Evolutionary conservation across 2,113 vertebrate genomes (phyloP).

Genomic region (Engraulis encrasicolus): DNA sequence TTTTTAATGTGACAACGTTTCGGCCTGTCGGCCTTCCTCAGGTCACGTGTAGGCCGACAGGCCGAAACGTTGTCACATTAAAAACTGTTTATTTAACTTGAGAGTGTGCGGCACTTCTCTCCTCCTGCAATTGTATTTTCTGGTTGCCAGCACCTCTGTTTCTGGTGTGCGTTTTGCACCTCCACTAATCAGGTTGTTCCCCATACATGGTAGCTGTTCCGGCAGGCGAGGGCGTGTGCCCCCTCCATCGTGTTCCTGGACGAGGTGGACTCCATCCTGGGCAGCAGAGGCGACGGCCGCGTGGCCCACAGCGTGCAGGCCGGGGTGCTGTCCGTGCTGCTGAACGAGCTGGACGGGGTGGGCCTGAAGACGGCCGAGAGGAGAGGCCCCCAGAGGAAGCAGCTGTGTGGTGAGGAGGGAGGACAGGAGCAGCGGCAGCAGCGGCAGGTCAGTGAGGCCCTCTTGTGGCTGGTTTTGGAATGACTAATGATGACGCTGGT

Average conservation of each 20-base stretch:
- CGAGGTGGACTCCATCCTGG: conserved; percentile 92
- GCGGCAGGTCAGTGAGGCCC: conserved; percentile 70
- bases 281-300: conserved; percentile 75
- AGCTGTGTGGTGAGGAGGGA: conserved; percentile 66
- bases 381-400: conserved; percentile 74
- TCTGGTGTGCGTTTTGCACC: no score
- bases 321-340: conserved; percentile 88
- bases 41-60: no score
- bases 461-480: not conserved
- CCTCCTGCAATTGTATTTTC: no score
- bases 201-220: conserved; percentile 94
- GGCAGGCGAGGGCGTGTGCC: conserved; percentile 87
- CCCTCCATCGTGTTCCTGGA: conserved; percentile 95
- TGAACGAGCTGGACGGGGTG: conserved; percentile 94
- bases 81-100: no score
- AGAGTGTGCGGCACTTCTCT: no score
- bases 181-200: no score
- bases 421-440: conserved; percentile 58
- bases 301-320: conserved; percentile 78
- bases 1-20: no score
- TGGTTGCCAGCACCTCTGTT: no score
- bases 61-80: no score
- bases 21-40: no score
- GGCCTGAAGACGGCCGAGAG: conserved; percentile 85
- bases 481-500: no score